Evolutionary conservation across 2,113 vertebrate species (phyloP).

Genomic region (Turdus rufiventris): DNA sequence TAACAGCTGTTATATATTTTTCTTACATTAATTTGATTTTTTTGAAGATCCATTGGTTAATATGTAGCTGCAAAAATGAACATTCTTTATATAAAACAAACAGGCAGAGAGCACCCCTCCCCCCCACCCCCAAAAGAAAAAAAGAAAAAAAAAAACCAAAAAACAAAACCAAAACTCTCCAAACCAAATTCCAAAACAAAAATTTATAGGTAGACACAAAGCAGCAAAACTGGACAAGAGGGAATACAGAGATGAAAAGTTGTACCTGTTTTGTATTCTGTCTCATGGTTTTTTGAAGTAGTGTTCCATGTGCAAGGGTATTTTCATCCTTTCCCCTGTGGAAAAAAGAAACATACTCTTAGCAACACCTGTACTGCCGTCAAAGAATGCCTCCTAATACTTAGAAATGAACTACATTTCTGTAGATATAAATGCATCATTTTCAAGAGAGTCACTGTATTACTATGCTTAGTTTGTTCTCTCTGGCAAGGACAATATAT

Average conservation of each 20-base stretch:
- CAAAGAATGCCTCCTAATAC: neutral
- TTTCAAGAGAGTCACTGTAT: neutral
- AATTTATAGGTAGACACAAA: neutral
- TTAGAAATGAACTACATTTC: neutral
- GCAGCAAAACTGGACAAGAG: neutral
- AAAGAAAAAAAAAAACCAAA: too few species aligned
- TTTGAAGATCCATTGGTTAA: neutral
- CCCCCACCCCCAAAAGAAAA: accelerated
- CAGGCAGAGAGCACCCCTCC: accelerated
- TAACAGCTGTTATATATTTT: neutral
- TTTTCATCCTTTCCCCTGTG: neutral
- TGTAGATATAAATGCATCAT: neutral
- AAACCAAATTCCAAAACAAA: neutral
- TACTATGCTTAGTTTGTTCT: neutral
- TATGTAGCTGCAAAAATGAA: neutral
- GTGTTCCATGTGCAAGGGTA: neutral
- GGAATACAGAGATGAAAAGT: neutral
- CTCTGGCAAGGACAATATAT: neutral
- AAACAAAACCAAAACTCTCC: too few species aligned
- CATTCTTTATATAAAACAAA: neutral
- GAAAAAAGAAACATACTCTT: neutral
- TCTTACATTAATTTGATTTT: neutral
- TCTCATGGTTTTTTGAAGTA: neutral
- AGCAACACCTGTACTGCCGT: neutral
- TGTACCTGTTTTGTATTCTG: neutral